phyloP scores from a whole-genome alignment of 2,888 invertebrate genomes.

The Lypha dubia region DNA sequence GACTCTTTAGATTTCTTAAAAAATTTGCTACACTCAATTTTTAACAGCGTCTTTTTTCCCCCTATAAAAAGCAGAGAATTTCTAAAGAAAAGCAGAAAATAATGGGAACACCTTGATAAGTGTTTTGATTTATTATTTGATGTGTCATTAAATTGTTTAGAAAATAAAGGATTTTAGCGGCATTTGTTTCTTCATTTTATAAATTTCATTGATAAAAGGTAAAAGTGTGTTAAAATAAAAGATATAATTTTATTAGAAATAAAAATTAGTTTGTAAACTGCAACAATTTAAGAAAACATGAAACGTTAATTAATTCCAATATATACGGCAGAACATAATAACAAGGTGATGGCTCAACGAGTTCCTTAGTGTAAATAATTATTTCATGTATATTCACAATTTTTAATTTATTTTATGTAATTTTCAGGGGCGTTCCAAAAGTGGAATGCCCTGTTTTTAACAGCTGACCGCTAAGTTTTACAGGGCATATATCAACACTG shows the following conservation, averaged over 20 bases:
- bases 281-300: no score
- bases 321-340: no score
- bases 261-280: no score
- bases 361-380: no score
- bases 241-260: not conserved
- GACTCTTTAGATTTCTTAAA: conserved; percentile 30
- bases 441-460: no score
- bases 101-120: conserved; percentile 56
- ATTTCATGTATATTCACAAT: no score
- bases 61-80: not conserved
- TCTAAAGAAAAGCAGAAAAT: conserved; percentile 9
- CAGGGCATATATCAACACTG: no score
- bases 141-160: conserved; percentile 65
- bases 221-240: not conserved
- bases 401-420: no score
- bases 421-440: no score
- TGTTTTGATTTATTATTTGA: conserved; percentile 74
- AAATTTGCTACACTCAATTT: conserved; percentile 63
- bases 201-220: not conserved
- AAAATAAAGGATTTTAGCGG: conserved; percentile 49
- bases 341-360: no score
- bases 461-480: no score
- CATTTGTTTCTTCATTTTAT: not conserved
- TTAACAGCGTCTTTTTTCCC: conserved; percentile 1
- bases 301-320: no score